Base-by-base conservation (phyloP, 2,888 invertebrate species). In the Brenthis daphne region DNA sequence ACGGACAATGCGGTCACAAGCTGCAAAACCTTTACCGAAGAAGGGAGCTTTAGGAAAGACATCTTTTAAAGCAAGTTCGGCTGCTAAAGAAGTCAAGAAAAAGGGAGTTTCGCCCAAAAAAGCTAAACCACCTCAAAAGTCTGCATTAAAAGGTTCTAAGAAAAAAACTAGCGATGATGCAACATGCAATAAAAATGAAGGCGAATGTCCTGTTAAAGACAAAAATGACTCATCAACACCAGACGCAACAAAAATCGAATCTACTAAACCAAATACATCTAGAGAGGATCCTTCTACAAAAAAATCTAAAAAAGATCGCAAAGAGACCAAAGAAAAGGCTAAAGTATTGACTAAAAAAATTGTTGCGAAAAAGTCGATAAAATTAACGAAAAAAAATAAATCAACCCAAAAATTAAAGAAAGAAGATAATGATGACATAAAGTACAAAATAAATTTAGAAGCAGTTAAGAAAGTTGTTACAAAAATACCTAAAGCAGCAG, bases 1-100 rank as follows among this genome's bases (percentile, higher is more conserved):
- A 80, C 82, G 78, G 85, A 91, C 85, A 90, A 92, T 92, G 92
- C 89, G 92, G 88, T 90, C 92, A 81, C 92, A 91, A 79, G 81
- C 87, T 80, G 83, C 90, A 74, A 93, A 92, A 87, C 82, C 88
- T 80, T 83, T 84, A 68, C 85, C 88, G 81, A 92, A 90, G 83
- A 92, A 91, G 84, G 91, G 88, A 79, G 85, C 83, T 75, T 80
- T 86, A 69, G 85, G 77, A 80, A 92, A 89, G 85, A 82, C 87
- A 81, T 79, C 86, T 71, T 81, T 87, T 65, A 91, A 90, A 77
- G 75, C 80, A 47, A 79, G 75, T 72, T 77, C 84, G 60, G 77
- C 77, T 66, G 73, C 79, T 53, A 92, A 87, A 76, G 82, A 82
- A 79, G 77, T 82, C 43, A 85, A 82, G 72, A 91, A 88, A 77